Conservation (phyloP, 2,113 vertebrate species). For the Eidolon helvum region DNA sequence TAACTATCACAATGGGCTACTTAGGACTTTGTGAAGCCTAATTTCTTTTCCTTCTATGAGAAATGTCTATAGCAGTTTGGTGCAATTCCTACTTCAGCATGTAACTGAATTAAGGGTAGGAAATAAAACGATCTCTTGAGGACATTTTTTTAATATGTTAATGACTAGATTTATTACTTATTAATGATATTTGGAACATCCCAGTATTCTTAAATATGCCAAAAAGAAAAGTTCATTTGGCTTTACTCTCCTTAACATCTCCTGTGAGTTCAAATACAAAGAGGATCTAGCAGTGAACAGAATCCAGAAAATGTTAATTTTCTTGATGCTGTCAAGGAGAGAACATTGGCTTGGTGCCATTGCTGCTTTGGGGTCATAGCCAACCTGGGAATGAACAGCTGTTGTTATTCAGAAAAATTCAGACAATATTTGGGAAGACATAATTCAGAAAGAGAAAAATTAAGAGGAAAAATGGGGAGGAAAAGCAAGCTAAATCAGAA, state of each 20-base stretch:
- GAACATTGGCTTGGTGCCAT: constrained; percentile 48
- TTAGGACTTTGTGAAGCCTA: neutral
- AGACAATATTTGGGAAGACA: constrained; percentile 69
- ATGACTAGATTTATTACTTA: neutral
- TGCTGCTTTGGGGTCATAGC: neutral
- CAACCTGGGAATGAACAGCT: constrained; percentile 51
- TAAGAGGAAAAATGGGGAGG: neutral
- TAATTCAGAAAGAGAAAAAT: constrained; percentile 1
- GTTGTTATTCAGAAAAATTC: constrained; percentile 71
- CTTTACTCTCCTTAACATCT: neutral
- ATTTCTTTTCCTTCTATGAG: neutral
- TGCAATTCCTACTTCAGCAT: neutral
- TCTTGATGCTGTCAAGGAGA: constrained; percentile 54
- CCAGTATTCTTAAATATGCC: neutral
- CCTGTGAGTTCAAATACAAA: constrained; percentile 40
- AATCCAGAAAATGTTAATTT: constrained; percentile 66
- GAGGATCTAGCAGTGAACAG: constrained; percentile 16
- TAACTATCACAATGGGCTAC: neutral
- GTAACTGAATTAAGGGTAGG: neutral
- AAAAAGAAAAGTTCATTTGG: constrained; percentile 22
- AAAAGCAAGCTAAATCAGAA: constrained; percentile 29
- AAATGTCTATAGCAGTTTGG: neutral
- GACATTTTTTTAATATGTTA: neutral
- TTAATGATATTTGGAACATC: neutral
- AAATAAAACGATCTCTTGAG: neutral